Conservation (phyloP, 2,797 vertebrate genomes). For the Otolemur crassicaudatus region DNA sequence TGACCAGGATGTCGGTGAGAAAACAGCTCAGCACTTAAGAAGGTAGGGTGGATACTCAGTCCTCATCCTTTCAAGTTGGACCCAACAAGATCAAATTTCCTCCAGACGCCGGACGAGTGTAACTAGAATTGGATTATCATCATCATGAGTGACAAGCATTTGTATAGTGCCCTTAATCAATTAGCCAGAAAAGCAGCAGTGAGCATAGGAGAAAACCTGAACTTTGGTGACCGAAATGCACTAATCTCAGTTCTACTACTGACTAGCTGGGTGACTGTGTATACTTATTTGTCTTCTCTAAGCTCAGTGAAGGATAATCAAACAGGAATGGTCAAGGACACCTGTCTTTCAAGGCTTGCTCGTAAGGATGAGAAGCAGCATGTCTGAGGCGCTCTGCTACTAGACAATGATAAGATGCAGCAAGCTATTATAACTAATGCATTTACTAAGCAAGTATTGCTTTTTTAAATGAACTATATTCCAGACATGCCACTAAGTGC, state of each 20-base stretch:
- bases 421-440: not conserved
- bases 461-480: not conserved
- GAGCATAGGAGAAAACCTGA: not conserved
- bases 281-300: not conserved
- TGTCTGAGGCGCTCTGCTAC: rapidly evolving
- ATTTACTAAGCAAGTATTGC: not conserved
- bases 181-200: not conserved
- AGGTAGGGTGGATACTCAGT: not conserved
- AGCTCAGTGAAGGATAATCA: not conserved
- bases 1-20: rapidly evolving
- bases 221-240: not conserved
- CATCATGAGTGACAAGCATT: not conserved
- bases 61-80: not conserved
- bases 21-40: too few species aligned
- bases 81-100: not conserved
- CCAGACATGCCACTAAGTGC: not conserved
- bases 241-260: not conserved
- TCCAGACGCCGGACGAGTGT: not conserved
- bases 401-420: not conserved
- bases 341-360: not conserved
- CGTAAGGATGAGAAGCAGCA: not conserved
- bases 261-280: not conserved
- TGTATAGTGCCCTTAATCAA: not conserved
- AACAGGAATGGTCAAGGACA: not conserved
- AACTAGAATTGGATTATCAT: not conserved